A percentile compares a stretch with the other conserved stretches of the same genome.
Evolutionary conservation across 2,888 invertebrate species (phyloP).

Genomic region (Labia minor): DNA sequence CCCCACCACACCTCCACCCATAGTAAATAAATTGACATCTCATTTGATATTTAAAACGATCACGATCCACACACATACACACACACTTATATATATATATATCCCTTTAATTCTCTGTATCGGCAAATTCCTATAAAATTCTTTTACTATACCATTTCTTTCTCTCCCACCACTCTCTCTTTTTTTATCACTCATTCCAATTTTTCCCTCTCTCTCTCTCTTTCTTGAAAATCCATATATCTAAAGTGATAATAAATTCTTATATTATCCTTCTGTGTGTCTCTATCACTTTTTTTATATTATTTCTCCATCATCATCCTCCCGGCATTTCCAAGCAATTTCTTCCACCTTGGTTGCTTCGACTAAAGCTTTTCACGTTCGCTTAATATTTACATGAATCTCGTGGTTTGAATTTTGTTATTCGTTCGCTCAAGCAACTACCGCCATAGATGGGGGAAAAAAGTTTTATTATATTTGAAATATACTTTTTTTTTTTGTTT

Average conservation of each 20-base stretch:
- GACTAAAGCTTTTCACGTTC: not conserved
- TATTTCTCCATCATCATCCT: not conserved
- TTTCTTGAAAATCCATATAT: not conserved
- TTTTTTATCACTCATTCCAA: too few relatives aligned
- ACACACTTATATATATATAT: too few relatives aligned
- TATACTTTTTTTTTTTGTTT: not conserved
- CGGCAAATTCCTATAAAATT: too few relatives aligned
- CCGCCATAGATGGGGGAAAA: not conserved
- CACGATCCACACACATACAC: too few relatives aligned
- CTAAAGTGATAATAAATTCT: slow-evolving; percentile 13
- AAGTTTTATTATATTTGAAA: slow-evolving; percentile 13
- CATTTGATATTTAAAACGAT: too few relatives aligned
- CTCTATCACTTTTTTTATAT: not conserved
- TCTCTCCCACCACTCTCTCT: too few relatives aligned
- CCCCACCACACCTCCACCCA: too few relatives aligned
- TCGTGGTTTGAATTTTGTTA: slow-evolving; percentile 13
- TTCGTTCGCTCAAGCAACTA: not conserved
- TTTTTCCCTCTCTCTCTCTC: too few relatives aligned
- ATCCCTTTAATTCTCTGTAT: too few relatives aligned
- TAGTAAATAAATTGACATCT: too few relatives aligned
- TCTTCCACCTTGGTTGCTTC: not conserved
- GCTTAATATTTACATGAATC: slow-evolving; percentile 13
- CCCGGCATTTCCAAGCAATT: not conserved
- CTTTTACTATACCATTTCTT: too few relatives aligned
- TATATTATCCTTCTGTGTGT: not conserved